Percentiles rank a stretch among this genome's conserved stretches.
Conservation (phyloP, 1,140 invertebrate genomes). For the Drosophila neocordata region DNA sequence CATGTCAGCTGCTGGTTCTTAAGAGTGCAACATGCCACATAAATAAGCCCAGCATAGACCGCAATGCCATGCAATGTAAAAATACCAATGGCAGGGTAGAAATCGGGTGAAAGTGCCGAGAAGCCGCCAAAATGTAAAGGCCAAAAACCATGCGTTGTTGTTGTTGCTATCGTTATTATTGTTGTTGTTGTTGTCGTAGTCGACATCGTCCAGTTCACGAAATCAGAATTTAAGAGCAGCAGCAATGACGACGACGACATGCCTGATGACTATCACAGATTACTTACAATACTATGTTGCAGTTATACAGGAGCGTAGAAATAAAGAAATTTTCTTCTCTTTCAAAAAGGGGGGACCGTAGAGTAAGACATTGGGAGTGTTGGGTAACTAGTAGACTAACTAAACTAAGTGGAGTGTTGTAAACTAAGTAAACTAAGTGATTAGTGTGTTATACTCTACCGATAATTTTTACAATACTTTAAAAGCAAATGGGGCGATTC, state of each 20-base stretch:
- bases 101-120: slow-evolving; percentile 73
- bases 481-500: too few species aligned
- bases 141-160: slow-evolving; percentile 63
- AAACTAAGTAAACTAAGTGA: too few species aligned
- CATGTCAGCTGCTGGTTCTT: slow-evolving; percentile 57
- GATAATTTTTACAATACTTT: too few species aligned
- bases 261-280: slow-evolving; percentile 76
- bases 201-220: slow-evolving; percentile 61
- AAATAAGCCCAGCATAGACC: slow-evolving; percentile 57
- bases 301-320: slow-evolving; percentile 23
- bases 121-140: slow-evolving; percentile 60
- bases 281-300: slow-evolving; percentile 59
- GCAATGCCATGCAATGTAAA: slow-evolving; percentile 38
- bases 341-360: too few species aligned
- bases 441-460: too few species aligned
- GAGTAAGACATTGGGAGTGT: too few species aligned
- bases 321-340: too few species aligned
- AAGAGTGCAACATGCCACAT: slow-evolving; percentile 75
- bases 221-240: slow-evolving; percentile 78
- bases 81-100: slow-evolving; percentile 73
- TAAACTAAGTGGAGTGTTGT: too few species aligned
- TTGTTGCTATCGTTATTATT: slow-evolving; percentile 25
- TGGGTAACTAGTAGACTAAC: too few species aligned
- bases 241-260: slow-evolving; percentile 47
- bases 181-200: slow-evolving; percentile 16